A percentile compares a stretch with the other conserved stretches of the same genome.
These are phyloP conservation scores for Saimiri boliviensis DNA, from an alignment of 2,113 vertebrate genomes.

Conservation along the genomic window DNA sequence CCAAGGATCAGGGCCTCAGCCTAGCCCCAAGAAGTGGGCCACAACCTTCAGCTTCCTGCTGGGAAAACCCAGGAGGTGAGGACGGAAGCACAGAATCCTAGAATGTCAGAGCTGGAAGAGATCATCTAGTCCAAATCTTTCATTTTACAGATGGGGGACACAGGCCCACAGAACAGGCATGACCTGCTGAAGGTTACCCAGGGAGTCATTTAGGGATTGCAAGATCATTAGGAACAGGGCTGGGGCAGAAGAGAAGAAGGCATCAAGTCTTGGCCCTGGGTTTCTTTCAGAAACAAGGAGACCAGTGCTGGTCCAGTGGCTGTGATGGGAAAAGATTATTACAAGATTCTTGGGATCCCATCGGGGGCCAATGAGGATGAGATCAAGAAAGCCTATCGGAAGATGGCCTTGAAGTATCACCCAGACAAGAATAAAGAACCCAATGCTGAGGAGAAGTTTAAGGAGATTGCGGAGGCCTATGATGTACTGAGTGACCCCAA, in stretches of 20 bases:
- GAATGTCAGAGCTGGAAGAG: conserved; percentile 54
- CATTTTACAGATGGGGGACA: conserved; percentile 59
- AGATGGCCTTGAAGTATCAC: conserved; percentile 98
- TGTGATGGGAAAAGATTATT: conserved; percentile 99
- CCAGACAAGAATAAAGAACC: conserved; percentile 99
- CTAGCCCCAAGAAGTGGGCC: conserved; percentile 30
- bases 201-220: conserved; percentile 47
- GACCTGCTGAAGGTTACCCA: conserved; percentile 62
- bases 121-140: conserved; percentile 56
- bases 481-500: conserved; percentile 99
- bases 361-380: conserved; percentile 96
- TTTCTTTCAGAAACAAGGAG: conserved; percentile 87
- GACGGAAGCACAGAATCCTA: conserved; percentile 37
- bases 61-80: conserved; percentile 43
- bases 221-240: conserved; percentile 45
- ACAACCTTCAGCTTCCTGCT: conserved; percentile 42
- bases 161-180: conserved; percentile 59
- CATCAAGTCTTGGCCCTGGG: conserved; percentile 57
- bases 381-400: conserved; percentile 98
- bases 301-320: conserved; percentile 79
- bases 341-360: conserved; percentile 96
- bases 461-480: conserved; percentile 98
- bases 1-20: conserved; percentile 14
- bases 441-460: conserved; percentile 96
- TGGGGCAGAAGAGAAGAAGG: background rate